These are phyloP conservation scores for Drosophila varians DNA, from an alignment of 1,140 invertebrate species.

Conservation along the genomic window DNA sequence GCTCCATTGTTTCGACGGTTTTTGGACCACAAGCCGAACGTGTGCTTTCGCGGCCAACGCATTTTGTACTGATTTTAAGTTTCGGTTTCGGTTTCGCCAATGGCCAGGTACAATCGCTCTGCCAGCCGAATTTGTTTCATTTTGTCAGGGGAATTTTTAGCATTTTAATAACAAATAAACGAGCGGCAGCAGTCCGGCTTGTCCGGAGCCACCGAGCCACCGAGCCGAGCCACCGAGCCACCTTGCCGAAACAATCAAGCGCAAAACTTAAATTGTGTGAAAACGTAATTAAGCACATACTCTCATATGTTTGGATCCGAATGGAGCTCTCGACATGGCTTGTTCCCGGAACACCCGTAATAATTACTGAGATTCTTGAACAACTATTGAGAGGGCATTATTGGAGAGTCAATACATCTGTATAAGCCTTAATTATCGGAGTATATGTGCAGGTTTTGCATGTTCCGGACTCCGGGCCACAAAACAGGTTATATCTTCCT, in stretches of 20 bases:
- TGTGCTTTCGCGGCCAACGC: slow-evolving; percentile 74
- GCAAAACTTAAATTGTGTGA: slow-evolving; percentile 61
- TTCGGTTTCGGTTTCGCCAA: slow-evolving; percentile 45
- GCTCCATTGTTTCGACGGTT: neutral
- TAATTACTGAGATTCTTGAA: slow-evolving; percentile 26
- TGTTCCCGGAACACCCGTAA: slow-evolving; percentile 11
- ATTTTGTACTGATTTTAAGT: slow-evolving; percentile 66
- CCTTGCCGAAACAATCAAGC: slow-evolving; percentile 8
- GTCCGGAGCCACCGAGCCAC: slow-evolving; percentile 7
- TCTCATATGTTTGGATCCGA: neutral
- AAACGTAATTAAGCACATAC: slow-evolving; percentile 55
- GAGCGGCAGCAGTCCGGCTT: slow-evolving; percentile 17
- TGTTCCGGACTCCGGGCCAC: neutral
- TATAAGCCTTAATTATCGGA: slow-evolving; percentile 5
- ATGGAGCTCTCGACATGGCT: slow-evolving; percentile 6
- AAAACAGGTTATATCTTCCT: slow-evolving; percentile 40
- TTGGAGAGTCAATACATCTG: slow-evolving; percentile 7
- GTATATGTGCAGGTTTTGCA: neutral
- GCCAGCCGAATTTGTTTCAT: slow-evolving; percentile 48
- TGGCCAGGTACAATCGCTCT: slow-evolving; percentile 47
- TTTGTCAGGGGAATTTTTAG: slow-evolving; percentile 49
- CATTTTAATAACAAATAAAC: slow-evolving; percentile 46
- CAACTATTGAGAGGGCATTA: slow-evolving; percentile 9
- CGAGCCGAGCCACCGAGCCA: slow-evolving; percentile 6
- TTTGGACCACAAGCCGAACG: slow-evolving; percentile 48